Percentiles rank a stretch among this genome's conserved stretches.
phyloP scores from a whole-genome alignment of 2,113 vertebrate genomes.

The Cathartes aura region DNA sequence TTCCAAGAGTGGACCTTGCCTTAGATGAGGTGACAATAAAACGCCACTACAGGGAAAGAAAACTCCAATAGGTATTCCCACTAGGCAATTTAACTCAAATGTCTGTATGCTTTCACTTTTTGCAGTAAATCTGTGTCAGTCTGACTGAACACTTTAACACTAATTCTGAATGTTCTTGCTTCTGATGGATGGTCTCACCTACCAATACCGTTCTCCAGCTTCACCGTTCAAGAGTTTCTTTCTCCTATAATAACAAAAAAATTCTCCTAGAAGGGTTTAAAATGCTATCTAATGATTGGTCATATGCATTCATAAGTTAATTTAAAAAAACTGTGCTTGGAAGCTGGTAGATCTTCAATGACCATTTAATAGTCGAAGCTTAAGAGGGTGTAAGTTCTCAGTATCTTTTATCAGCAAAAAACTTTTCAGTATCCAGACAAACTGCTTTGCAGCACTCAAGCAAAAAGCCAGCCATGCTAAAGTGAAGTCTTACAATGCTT shows the following conservation, averaged over 20 bases:
- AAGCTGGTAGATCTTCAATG: not conserved
- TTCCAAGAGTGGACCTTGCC: not conserved
- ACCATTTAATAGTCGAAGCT: not conserved
- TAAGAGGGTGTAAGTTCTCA: not conserved
- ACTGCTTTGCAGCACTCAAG: not conserved
- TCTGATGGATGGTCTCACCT: not conserved
- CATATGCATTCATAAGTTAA: not conserved
- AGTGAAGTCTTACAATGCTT: not conserved
- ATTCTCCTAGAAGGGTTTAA: not conserved
- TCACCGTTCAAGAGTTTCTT: not conserved
- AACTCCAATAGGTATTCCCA: not conserved
- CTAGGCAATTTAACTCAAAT: not conserved
- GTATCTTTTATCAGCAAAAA: not conserved
- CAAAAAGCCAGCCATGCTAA: not conserved
- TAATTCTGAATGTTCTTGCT: not conserved
- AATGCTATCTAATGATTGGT: not conserved
- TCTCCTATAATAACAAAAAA: not conserved
- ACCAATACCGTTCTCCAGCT: not conserved
- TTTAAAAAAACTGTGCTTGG: not conserved
- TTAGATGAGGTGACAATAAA: not conserved
- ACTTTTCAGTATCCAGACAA: not conserved
- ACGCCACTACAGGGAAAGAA: not conserved
- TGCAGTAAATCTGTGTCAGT: not conserved
- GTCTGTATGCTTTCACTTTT: not conserved
- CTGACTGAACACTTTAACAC: not conserved